These are phyloP conservation scores for Cephus nigrinus DNA, from an alignment of 2,888 invertebrate genomes.

Conservation along the genomic window DNA sequence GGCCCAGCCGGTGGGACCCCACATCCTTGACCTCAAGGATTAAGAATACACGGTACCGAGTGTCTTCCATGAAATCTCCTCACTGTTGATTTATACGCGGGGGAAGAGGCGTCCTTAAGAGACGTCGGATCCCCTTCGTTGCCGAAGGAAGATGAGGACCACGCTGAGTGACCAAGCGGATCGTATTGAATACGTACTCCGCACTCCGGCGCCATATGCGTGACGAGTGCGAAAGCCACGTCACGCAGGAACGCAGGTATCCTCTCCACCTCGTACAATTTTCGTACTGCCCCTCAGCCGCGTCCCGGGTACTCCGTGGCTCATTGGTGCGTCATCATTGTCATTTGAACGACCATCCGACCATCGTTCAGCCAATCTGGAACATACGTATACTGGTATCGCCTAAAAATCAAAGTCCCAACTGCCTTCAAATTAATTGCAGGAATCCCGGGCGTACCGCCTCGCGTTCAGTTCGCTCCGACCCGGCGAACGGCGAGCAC, in stretches of 20 bases:
- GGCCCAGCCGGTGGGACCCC: neutral
- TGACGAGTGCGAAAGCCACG: slow-evolving; percentile 59
- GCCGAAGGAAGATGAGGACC: slow-evolving; percentile 1
- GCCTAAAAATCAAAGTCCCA: slow-evolving; percentile 27
- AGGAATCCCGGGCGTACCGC: slow-evolving; percentile 45
- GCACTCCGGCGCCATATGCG: slow-evolving; percentile 51
- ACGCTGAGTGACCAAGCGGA: slow-evolving; percentile 44
- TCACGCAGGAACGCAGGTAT: slow-evolving; percentile 54
- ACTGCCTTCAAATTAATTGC: slow-evolving; percentile 52
- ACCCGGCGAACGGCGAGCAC: neutral
- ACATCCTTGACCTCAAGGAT: neutral
- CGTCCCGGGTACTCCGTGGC: neutral
- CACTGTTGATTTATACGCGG: neutral
- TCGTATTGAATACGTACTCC: slow-evolving; percentile 41
- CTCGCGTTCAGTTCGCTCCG: slow-evolving; percentile 33
- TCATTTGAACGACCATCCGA: neutral
- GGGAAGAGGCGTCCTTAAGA: neutral
- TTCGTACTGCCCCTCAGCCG: slow-evolving; percentile 10
- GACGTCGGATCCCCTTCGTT: neutral
- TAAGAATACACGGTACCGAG: neutral
- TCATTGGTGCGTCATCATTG: neutral
- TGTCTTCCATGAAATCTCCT: neutral
- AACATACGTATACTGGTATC: slow-evolving; percentile 15
- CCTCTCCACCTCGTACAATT: slow-evolving; percentile 14
- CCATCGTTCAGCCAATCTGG: neutral